Evolutionary conservation across 2,888 invertebrate species (phyloP), one percentile per base, ranked within the genome.

Genomic region (Liopterus haemorrhoidalis): DNA sequence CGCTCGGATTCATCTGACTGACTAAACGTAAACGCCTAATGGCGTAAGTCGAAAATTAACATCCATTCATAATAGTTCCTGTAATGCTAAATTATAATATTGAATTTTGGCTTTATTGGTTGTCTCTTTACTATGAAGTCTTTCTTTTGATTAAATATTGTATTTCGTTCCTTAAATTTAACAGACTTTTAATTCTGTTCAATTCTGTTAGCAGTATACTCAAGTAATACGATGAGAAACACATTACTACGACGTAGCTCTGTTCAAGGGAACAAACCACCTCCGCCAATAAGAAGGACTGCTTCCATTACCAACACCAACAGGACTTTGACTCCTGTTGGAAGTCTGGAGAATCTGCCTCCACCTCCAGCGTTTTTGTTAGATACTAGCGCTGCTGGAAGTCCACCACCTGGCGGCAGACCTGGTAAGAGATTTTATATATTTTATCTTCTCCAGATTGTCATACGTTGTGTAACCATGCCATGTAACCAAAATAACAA

Each of bases 201-300:
- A 11, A 31, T 22, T 45, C 49, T 51, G 56, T 11, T 50, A 62
- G 61, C 60, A 46, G 50, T 59, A 48, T 62, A 61, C 52, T 58
- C 59, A 15, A 58, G 56, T 41, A 61, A 63, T 46, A 65, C 66
- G 21, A 62, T 68, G 55, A 59, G 68, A 25, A 66, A 63, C 54
- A 66, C 65, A 39, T 59, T 74, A 60, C 72, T 65, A 62, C 79
- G 81, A 61, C 76, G 61, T 63, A 79, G 59, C 65, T 84, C 69
- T 64, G 75, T 59, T 68, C 80, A 61, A 53, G 66, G 72, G 52
- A 70, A 74, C 55, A 80, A 86, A 65, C 90, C 89, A 24, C 85
- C 88, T 49, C 89, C 90, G 22, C 89, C 90, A 0, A 83, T 89
- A 31, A 72, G 91, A 38, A 74, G 90, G 27, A 89, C 89, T 0